Evolutionary conservation across 2,113 vertebrate species (phyloP), one percentile per base, ranked within the genome.

Genomic region (Seriola aureovittata): DNA sequence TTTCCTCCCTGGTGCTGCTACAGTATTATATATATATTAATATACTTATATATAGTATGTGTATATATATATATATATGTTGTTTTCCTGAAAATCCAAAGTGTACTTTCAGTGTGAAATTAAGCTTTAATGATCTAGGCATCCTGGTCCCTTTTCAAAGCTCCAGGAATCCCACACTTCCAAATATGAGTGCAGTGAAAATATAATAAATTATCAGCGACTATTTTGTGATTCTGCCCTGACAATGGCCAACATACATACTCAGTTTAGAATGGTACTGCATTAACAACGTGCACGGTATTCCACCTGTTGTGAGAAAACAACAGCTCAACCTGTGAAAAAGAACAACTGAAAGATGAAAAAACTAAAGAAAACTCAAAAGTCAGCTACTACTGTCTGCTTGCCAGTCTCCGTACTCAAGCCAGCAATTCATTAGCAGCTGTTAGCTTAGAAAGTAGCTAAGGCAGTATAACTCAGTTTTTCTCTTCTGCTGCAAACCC

Each of bases 171-270:
- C 40, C 44, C 32, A 21, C 65, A 40, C 57, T 64, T 82, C 54
- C 44, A 78, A 83, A 70, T 69, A 55, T 29, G 38, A 72, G 44
- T 29, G 46, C 60, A 85, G 78, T 81, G 75, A 73, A 70, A 86
- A 58, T n/a, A 14, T 46, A 29, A 65, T 80, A 80, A 82, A 72
- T 29, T 29, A 74, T 76, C 17, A 62, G 44, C 23, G n/a, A 25
- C 19, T 46, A 14, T 21, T 63, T 72, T 52, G 48, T 76, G 48
- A 63, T 69, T 80, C 16, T 65, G 38, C 64, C 17, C 38, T 67
- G 63, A 67, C 58, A 44, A 17, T 63, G 40, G 68, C 46, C 19
- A 76, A 60, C 9, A 32, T 25, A 25, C 25, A 6, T 50, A 25
- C 14, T 25, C 2, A 50, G 63, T 58, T 48, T 25, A 40, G 4